Percentiles rank a stretch among this genome's conserved stretches.
These are phyloP conservation scores for Aldabrachelys gigantea DNA, from an alignment of 2,113 vertebrate species.

Conservation along the genomic window DNA sequence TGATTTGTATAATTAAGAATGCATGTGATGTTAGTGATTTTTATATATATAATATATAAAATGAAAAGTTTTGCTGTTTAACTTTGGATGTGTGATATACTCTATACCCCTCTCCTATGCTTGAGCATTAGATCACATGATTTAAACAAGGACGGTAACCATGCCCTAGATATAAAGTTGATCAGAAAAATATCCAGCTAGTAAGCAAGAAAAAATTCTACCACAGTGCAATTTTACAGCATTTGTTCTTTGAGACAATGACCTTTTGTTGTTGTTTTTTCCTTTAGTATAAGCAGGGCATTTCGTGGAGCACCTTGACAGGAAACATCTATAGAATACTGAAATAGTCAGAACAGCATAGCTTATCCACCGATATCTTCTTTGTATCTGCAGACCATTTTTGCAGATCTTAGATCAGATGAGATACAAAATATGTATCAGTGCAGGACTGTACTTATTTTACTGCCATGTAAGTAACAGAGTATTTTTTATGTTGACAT, in stretches of 20 bases:
- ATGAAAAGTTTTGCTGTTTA: not conserved
- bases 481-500: not conserved
- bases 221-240: not conserved
- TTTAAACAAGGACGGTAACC: not conserved
- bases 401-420: no score
- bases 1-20: not conserved
- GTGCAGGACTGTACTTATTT: not conserved
- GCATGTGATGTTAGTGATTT: not conserved
- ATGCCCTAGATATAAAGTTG: rapidly evolving
- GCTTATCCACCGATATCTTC: not conserved
- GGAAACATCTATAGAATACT: constrained; percentile 24
- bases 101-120: not conserved
- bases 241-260: constrained; percentile 22
- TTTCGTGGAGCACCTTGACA: constrained; percentile 38
- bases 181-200: not conserved
- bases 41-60: no score
- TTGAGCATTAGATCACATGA: not conserved
- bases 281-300: constrained; percentile 38
- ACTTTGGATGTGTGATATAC: not conserved
- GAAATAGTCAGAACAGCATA: constrained; percentile 32
- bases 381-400: no score
- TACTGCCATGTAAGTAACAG: constrained; percentile 33
- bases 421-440: no score
- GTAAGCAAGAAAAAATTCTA: not conserved
- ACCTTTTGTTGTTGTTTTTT: constrained; percentile 39